Evolutionary conservation across 2,888 invertebrate species (phyloP).

Genomic region (Acanthopleura granulata): DNA sequence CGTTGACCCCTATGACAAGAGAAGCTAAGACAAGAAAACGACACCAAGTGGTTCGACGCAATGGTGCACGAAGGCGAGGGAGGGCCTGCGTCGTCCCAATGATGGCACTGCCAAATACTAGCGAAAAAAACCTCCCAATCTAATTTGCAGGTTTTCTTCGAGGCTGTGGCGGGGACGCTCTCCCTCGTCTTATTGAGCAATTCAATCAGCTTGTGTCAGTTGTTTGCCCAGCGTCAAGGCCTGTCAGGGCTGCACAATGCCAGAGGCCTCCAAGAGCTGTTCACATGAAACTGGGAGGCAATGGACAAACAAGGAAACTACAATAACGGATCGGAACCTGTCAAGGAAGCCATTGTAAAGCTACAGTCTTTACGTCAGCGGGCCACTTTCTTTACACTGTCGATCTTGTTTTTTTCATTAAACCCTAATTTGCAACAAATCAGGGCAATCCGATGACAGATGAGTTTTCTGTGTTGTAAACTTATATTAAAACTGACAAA

Average conservation of each 20-base stretch:
- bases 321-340: too few species aligned
- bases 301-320: too few species aligned
- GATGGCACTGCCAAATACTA: background rate
- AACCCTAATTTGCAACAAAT: too few species aligned
- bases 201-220: background rate
- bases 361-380: too few species aligned
- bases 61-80: background rate
- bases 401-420: too few species aligned
- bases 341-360: too few species aligned
- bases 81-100: background rate
- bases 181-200: background rate
- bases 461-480: too few species aligned
- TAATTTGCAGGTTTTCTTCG: slow-evolving; percentile 2
- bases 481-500: too few species aligned
- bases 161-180: background rate
- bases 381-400: too few species aligned
- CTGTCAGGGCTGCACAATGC: background rate
- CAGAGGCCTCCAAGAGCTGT: background rate
- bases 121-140: background rate
- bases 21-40: background rate
- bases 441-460: too few species aligned
- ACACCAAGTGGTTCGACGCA: background rate
- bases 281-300: too few species aligned
- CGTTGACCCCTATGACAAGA: slow-evolving; percentile 13
- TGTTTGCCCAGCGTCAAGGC: slow-evolving; percentile 7